Base-by-base conservation (phyloP, 2,797 vertebrate genomes). In the Liasis olivaceus region DNA sequence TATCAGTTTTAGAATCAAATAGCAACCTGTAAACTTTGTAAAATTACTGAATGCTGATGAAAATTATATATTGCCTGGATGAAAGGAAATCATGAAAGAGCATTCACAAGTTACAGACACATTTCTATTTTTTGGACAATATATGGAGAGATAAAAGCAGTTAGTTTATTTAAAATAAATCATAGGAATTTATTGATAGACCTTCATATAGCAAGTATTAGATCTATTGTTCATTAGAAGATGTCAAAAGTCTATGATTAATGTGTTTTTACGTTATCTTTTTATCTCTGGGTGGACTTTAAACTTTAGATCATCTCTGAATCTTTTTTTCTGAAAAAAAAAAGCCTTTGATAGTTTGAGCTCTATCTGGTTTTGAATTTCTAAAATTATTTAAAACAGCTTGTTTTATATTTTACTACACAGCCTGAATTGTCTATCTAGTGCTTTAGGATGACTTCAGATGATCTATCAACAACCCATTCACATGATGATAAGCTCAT, bases 401-500 rank as follows among this genome's bases (percentile, higher is more conserved):
- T 26, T 85, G 31, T 93, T 90, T 93, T 85, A 90, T 64, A 87
- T 72, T 81, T 81, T 87, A 66, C 24, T 58, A 26, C 24, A 31
- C 15, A 22, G 14, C 54, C 47, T 64, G n/a, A 63, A 90, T 81
- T 66, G 36, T 72, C 81, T 36, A 20, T 64, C 89, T 87, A 63
- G 42, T 59, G 59, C n/a, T 56, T 90, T 56, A 81, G 58, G 42
- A 58, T 63, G 47, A 24, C 22, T 81, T 87, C 59, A 81, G 58
- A 90, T 64, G 58, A 84, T 90, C 60, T 58, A 93, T 93, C 89
- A 93, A 93, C 69, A 59, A 84, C 7, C 58, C 85, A 93, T 93
- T 93, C 89, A 88, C 59, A 93, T 88, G 66, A 31, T 88, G 85
- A 93, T 88, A 88, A 88, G 89, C 89, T 90, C 58, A 90, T 90